Base-by-base conservation (phyloP, 2,797 vertebrate genomes). In the Diplodus puntazzo region DNA sequence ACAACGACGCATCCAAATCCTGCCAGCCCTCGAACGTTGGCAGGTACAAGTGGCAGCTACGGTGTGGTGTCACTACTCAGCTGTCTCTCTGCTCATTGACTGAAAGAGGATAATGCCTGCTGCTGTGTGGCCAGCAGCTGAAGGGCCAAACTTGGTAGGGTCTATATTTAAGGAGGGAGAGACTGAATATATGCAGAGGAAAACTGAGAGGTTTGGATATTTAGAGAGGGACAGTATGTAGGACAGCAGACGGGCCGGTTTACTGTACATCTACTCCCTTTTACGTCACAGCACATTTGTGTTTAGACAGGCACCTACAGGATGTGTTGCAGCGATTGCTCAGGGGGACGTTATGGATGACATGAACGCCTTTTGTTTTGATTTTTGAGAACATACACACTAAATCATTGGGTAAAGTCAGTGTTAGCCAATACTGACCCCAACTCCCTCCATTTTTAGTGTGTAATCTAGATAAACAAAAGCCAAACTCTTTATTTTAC, bases 101-200 rank as follows among this genome's bases (percentile, higher is more conserved):
- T 89, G 82, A 85, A 92, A 90, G 81, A 70, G 72, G 86, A 91
- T 68, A 79, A 89, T 80, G 64, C 75, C 53, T 52, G 62, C 75
- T 54, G 69, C 17, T 8, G 73, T 30, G 66, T 54, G 67, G 53
- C 16, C 79, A 48, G 67, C 60, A 57, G n/a, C 74, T 72, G 52
- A 75, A 70, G 10, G 49, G 59, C 91, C 87, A 90, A 89, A 92
- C 85, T 88, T 87, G 80, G 87, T 86, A 21, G 57, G 66, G 66
- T 85, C 89, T 93, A 93, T 93, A 90, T 93, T 84, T 80, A 81
- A 55, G 21, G 20, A 54, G 61, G 59, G 71, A 79, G 62, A 67
- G 75, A 49, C 18, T 0, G 20, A 67, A 53, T 60, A 72, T 60
- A 43, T 45, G 43, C 27, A 70, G 50, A 48, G 18, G 71, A 53